Percentiles rank a stretch among this genome's conserved stretches.
phyloP scores from a whole-genome alignment of 2,797 vertebrate species.

The Melanotaenia boesemani region DNA sequence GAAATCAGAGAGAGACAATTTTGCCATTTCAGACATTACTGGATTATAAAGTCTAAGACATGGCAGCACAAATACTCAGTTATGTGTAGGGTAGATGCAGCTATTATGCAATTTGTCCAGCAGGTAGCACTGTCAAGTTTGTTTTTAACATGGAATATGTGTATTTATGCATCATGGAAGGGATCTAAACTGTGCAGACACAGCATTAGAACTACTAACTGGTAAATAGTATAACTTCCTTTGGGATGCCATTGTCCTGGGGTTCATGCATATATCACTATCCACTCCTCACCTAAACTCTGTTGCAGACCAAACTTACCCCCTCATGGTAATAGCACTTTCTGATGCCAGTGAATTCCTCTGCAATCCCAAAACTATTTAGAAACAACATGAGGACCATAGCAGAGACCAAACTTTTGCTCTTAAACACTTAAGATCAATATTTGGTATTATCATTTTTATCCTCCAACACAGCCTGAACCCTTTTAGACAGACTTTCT shows the following conservation, averaged over 20 bases:
- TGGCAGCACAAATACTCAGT: neutral
- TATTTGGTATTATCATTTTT: too few species aligned
- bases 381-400: neutral
- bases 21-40: neutral
- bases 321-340: constrained; percentile 2
- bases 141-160: neutral
- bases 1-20: neutral
- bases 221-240: constrained; percentile 1
- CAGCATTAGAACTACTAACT: neutral
- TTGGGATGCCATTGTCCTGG: constrained; percentile 1
- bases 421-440: too few species aligned
- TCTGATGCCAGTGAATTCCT: neutral
- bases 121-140: neutral
- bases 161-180: neutral
- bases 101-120: neutral
- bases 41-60: neutral
- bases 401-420: neutral
- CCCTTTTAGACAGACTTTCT: too few species aligned
- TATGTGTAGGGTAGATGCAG: neutral
- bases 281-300: constrained; percentile 10
- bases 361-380: neutral
- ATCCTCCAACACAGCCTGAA: too few species aligned
- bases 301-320: constrained; percentile 2
- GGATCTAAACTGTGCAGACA: neutral
- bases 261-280: neutral